Evolutionary conservation across 2,888 invertebrate genomes (phyloP).

Genomic region (Noctua comes): DNA sequence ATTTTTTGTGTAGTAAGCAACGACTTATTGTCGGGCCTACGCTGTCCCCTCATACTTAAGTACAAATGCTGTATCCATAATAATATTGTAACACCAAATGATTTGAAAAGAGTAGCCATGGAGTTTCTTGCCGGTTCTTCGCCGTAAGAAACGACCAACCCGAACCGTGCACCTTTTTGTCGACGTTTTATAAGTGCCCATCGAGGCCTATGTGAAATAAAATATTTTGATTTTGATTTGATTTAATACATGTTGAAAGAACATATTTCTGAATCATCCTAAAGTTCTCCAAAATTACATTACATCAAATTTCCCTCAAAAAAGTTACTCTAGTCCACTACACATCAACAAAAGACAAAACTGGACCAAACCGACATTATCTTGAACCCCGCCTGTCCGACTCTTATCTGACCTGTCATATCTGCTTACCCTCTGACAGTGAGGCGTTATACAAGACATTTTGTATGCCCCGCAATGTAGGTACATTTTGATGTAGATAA

Average conservation of each 20-base stretch:
- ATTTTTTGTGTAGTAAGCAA: too few species aligned
- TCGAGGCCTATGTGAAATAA: too few species aligned
- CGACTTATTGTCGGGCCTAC: too few species aligned
- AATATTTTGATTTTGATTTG: too few species aligned
- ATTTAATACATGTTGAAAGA: neutral
- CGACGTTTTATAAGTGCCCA: too few species aligned
- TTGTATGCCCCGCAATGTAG: conserved; percentile 1
- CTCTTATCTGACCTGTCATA: conserved; percentile 62
- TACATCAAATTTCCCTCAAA: conserved; percentile 16
- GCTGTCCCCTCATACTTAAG: too few species aligned
- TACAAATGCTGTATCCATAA: too few species aligned
- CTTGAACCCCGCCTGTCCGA: conserved; percentile 45
- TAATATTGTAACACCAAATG: too few species aligned
- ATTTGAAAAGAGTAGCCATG: too few species aligned
- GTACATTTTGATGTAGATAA: conserved; percentile 28
- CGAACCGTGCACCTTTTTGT: too few species aligned
- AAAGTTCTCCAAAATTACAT: neutral
- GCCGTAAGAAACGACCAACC: too few species aligned
- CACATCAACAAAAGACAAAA: conserved; percentile 42
- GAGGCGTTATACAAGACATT: conserved; percentile 38
- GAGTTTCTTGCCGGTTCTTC: too few species aligned
- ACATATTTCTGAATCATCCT: neutral
- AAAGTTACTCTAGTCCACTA: neutral
- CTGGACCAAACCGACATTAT: conserved; percentile 44
- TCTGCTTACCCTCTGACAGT: conserved; percentile 58